A percentile compares a stretch with the other conserved stretches of the same genome.
Evolutionary conservation across 1,140 invertebrate genomes (phyloP).

Genomic region (Pseudomyrmex gracilis): DNA sequence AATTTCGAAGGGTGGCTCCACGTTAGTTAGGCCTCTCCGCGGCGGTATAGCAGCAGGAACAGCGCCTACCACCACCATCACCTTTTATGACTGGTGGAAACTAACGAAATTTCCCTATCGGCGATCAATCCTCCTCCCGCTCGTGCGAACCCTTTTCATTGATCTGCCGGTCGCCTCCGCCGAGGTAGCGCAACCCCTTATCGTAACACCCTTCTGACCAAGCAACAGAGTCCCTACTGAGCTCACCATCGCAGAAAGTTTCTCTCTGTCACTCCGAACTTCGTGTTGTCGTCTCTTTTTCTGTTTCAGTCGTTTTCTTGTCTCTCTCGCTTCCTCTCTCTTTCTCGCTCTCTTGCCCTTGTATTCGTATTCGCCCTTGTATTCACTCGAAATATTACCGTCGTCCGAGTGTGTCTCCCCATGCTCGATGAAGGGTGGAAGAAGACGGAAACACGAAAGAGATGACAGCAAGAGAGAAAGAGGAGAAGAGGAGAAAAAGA

Average conservation of each 20-base stretch:
- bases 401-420: conserved; percentile 65
- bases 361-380: conserved; percentile 16
- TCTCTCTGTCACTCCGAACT: conserved; percentile 46
- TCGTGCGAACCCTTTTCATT: conserved; percentile 82
- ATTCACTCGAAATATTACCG: conserved; percentile 77
- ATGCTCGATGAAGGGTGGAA: conserved; percentile 56
- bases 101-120: conserved; percentile 85
- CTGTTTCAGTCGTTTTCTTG: conserved; percentile 19
- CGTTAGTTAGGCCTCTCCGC: conserved; percentile 80
- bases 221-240: conserved; percentile 71
- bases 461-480: conserved; percentile 29
- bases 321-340: background rate
- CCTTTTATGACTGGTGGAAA: conserved; percentile 82
- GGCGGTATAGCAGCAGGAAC: conserved; percentile 64
- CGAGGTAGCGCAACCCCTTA: conserved; percentile 79
- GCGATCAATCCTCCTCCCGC: conserved; percentile 80
- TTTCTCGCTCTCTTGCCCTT: conserved; percentile 21
- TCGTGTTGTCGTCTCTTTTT: conserved; percentile 58
- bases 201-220: conserved; percentile 81
- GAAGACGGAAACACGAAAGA: conserved; percentile 24
- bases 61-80: conserved; percentile 60
- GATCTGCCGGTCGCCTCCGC: conserved; percentile 79
- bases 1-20: conserved; percentile 79
- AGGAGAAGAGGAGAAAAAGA: conserved; percentile 43
- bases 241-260: conserved; percentile 50